phyloP scores from a whole-genome alignment of 2,888 invertebrate species.

The Parnassius mnemosyne region DNA sequence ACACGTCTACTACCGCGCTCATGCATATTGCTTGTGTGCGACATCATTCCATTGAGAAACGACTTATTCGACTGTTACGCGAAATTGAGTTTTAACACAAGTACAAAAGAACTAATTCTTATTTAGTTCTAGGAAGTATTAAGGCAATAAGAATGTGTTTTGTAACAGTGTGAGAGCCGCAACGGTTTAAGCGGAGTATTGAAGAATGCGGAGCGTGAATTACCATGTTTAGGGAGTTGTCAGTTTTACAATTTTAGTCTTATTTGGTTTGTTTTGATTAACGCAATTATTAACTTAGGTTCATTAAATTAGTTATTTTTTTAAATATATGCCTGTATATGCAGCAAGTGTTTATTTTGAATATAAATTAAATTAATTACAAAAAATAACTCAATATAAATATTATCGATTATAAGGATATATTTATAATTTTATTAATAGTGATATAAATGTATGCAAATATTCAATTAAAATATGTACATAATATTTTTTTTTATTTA shows the following conservation, averaged over 20 bases:
- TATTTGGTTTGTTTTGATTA: slow-evolving; percentile 49
- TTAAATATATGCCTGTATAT: background rate
- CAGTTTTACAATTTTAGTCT: slow-evolving; percentile 71
- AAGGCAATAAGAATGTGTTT: slow-evolving; percentile 63
- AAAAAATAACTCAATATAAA: too few species aligned
- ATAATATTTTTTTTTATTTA: too few species aligned
- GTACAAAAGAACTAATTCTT: slow-evolving; percentile 34
- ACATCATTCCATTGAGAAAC: slow-evolving; percentile 40
- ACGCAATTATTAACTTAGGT: slow-evolving; percentile 39
- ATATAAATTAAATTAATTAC: too few species aligned
- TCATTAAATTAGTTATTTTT: slow-evolving; percentile 5
- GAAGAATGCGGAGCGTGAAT: slow-evolving; percentile 78
- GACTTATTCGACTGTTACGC: slow-evolving; percentile 34
- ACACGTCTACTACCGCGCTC: slow-evolving; percentile 67
- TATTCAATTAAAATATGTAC: too few species aligned
- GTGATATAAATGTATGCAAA: too few species aligned
- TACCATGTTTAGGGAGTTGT: slow-evolving; percentile 76
- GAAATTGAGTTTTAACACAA: slow-evolving; percentile 37
- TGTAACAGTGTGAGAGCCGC: slow-evolving; percentile 59
- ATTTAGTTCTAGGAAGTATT: slow-evolving; percentile 39
- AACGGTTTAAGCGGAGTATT: slow-evolving; percentile 68
- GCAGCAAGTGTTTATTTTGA: too few species aligned
- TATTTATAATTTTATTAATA: too few species aligned
- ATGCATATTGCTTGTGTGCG: slow-evolving; percentile 67
- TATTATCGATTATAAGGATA: too few species aligned